These are phyloP conservation scores for Holcopasites calliopsidis DNA, from an alignment of 1,140 invertebrate species.

Conservation along the genomic window DNA sequence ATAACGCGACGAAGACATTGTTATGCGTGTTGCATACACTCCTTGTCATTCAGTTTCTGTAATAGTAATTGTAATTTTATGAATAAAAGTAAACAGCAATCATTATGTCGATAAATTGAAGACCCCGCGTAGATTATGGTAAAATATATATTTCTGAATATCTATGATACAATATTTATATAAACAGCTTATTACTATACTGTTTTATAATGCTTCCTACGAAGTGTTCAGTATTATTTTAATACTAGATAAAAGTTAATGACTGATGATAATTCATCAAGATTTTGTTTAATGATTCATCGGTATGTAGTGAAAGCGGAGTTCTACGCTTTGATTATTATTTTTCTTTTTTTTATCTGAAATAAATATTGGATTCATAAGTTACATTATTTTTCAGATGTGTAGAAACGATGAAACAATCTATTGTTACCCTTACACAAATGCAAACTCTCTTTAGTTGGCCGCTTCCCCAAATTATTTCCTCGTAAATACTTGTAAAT, in stretches of 20 bases:
- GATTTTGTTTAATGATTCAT: background rate
- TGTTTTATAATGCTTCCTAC: conserved; percentile 36
- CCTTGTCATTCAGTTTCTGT: too few relatives aligned
- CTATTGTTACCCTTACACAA: background rate
- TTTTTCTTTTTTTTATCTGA: too few relatives aligned
- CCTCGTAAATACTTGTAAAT: conserved; percentile 14
- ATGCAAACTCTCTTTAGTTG: background rate
- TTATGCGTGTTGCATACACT: too few relatives aligned
- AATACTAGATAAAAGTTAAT: conserved; percentile 38
- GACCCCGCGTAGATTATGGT: conserved; percentile 34
- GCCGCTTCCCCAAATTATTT: background rate
- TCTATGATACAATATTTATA: conserved; percentile 56
- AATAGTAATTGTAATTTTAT: background rate
- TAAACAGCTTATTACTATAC: conserved; percentile 46
- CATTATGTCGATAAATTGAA: background rate
- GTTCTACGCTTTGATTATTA: background rate
- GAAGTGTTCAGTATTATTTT: conserved; percentile 25
- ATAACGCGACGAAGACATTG: background rate
- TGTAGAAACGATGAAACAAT: conserved; percentile 27
- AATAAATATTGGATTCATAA: too few relatives aligned
- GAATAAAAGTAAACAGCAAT: background rate
- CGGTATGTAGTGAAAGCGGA: background rate
- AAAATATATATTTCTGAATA: conserved; percentile 66
- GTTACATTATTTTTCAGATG: too few relatives aligned
- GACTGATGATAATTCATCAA: conserved; percentile 9